Conservation (phyloP, 2,888 invertebrate genomes). For the Melanostoma scalare region DNA sequence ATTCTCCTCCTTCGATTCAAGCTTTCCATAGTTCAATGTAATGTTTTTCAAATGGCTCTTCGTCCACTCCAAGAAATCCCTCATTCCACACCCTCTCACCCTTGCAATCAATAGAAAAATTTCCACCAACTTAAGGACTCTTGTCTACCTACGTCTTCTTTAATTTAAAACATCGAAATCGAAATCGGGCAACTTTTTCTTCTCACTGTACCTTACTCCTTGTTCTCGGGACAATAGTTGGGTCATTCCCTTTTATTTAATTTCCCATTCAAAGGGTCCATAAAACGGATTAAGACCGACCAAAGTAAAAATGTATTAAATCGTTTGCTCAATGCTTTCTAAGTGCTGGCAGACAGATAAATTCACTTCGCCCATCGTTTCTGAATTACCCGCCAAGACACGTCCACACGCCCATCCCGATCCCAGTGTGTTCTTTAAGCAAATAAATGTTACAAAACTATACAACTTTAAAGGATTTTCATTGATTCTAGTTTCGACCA, state of each 20-base stretch:
- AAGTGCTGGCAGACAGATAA: conserved; percentile 50
- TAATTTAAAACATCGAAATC: conserved; percentile 37
- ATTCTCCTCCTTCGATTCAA: conserved; percentile 1
- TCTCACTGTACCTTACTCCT: background rate
- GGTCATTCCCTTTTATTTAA: conserved; percentile 58
- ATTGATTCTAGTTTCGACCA: conserved; percentile 57
- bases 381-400: background rate
- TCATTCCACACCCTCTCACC: background rate
- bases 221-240: conserved; percentile 21
- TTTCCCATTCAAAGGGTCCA: conserved; percentile 53
- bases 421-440: conserved; percentile 51
- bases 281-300: conserved; percentile 56
- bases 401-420: background rate
- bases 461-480: conserved; percentile 58
- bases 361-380: conserved; percentile 10
- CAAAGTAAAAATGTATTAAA: conserved; percentile 14
- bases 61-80: conserved; percentile 18
- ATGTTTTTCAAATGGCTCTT: conserved; percentile 23
- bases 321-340: conserved; percentile 6
- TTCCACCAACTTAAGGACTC: conserved; percentile 36
- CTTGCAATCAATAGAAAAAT: background rate
- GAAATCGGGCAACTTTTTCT: conserved; percentile 24
- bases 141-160: conserved; percentile 5
- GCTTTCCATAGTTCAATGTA: conserved; percentile 6
- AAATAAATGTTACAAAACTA: conserved; percentile 26